A percentile compares a stretch with the other conserved stretches of the same genome.
These are phyloP conservation scores for Eretmocerus hayati DNA, from an alignment of 2,888 invertebrate species.

Conservation along the genomic window DNA sequence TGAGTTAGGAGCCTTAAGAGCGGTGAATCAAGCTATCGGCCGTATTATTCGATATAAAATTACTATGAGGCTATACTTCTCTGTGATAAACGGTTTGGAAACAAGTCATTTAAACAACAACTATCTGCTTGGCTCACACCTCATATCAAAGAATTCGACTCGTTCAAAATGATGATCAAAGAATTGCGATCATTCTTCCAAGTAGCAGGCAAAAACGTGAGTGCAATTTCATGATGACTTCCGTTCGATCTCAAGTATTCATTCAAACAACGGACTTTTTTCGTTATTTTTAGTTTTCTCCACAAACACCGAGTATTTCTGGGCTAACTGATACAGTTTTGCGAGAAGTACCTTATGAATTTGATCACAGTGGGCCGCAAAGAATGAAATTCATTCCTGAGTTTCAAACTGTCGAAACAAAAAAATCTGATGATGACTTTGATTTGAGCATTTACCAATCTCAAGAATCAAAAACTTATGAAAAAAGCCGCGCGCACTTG, in stretches of 20 bases:
- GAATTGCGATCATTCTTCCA: constrained; percentile 69
- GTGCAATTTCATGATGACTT: no score
- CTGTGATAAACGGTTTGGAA: constrained; percentile 81
- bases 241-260: neutral
- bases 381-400: constrained; percentile 8
- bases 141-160: constrained; percentile 56
- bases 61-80: constrained; percentile 95
- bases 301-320: constrained; percentile 23
- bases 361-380: constrained; percentile 27
- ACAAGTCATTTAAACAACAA: constrained; percentile 56
- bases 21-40: constrained; percentile 98
- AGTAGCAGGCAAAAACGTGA: constrained; percentile 55
- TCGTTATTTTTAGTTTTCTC: constrained; percentile 34
- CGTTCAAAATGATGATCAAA: constrained; percentile 66
- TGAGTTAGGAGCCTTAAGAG: constrained; percentile 85
- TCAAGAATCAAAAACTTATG: constrained; percentile 14
- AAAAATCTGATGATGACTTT: constrained; percentile 22
- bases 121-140: constrained; percentile 80
- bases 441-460: constrained; percentile 26
- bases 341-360: constrained; percentile 34
- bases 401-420: neutral
- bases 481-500: constrained; percentile 5
- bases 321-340: constrained; percentile 22
- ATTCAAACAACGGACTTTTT: no score
- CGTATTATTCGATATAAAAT: constrained; percentile 90